Conservation (phyloP, 2,113 vertebrate species). For the Nansenia antarctica region DNA sequence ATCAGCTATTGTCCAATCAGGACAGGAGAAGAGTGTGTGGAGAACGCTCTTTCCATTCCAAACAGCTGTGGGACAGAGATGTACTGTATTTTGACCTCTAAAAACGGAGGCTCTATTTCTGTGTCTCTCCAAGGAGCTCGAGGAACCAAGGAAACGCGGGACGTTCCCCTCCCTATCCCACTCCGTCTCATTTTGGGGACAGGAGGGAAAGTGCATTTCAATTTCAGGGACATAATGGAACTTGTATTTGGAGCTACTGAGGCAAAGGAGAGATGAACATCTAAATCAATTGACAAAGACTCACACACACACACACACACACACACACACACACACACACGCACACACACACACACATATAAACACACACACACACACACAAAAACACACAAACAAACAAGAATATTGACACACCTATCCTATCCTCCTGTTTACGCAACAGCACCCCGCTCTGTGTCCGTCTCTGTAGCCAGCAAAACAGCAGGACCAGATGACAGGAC, state of each 20-base stretch:
- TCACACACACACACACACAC: conserved; percentile 16
- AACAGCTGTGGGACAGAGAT: neutral
- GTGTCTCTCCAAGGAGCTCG: neutral
- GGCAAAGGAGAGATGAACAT: conserved; percentile 28
- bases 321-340: neutral
- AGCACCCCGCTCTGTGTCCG: too few species aligned
- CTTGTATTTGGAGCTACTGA: conserved; percentile 31
- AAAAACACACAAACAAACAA: too few species aligned
- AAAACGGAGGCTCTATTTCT: neutral
- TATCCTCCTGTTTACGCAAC: too few species aligned
- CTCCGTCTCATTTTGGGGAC: conserved; percentile 26
- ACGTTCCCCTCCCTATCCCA: neutral
- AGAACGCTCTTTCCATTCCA: too few species aligned
- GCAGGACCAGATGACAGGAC: too few species aligned
- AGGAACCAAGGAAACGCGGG: neutral
- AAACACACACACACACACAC: neutral
- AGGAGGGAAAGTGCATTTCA: neutral
- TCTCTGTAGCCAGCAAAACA: too few species aligned
- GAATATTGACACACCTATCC: too few species aligned
- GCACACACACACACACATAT: neutral
- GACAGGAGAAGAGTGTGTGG: too few species aligned
- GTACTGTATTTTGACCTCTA: neutral
- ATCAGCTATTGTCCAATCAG: too few species aligned
- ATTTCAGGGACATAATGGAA: neutral
- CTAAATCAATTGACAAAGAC: conserved; percentile 37